Base-by-base conservation (phyloP, 2,113 vertebrate genomes). In the Pavo muticus region DNA sequence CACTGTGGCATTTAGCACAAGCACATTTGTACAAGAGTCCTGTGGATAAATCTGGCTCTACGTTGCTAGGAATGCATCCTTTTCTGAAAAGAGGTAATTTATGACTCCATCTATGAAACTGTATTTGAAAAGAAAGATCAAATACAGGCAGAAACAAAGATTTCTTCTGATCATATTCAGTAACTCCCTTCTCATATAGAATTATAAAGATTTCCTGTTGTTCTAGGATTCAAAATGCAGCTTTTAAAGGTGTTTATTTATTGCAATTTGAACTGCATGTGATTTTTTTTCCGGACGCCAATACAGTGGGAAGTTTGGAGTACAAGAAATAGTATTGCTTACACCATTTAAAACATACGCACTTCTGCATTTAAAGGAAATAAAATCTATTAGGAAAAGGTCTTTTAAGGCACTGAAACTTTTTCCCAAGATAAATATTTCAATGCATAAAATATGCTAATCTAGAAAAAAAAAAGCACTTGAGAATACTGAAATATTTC, bases 291-390 rank as follows among this genome's bases (percentile, higher is more conserved):
- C 95, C 71, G 84, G 91, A 94, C 92, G 74, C 71, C 39, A 39
- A 82, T 60, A 64, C 30, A 80, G 61, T 90, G 56, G 68, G 48
- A 73, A 94, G 37, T 95, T 97, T 91, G 76, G 84, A 93, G 91
- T 47, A 77, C 65, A 94, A 94, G 88, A 84, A 84, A 81, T 88
- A 79, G 63, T 96, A 29, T 94, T 74, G 80, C 47, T 71, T 30
- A 91, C 67, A 47, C 71, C 77, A 95, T 90, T 70, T 15, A 82
- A 90, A 94, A 86, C 23, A 75, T 88, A 86, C 50, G 88, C 88
- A 90, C 95, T 84, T 96, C 97, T 96, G 90, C 60, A 95, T 97
- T 96, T 96, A 94, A 90, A 94, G 88, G 64, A 97, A 97, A 96
- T 56, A 82, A 95, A 96, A 88, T 96, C 21, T 91, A 68, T 37